Evolutionary conservation across 1,140 invertebrate species (phyloP), one percentile per base, ranked within the genome.

Genomic region (Patella vulgata): DNA sequence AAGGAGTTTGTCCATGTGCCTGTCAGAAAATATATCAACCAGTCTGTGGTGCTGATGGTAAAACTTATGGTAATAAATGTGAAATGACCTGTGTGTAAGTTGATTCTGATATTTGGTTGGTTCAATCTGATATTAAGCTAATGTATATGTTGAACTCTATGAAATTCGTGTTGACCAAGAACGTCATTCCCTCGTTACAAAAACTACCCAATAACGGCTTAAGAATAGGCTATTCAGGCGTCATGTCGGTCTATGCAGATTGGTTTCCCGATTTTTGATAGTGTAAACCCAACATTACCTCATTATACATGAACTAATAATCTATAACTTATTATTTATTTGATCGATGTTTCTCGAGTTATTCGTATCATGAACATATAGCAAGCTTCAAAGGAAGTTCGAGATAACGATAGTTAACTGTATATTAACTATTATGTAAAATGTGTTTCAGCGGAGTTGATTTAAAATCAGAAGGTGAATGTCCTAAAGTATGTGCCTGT

Each of bases 201-300:
- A 54, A n/a, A 3, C 14, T 33, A 48, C 14, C 21, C 28, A 46
- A 23, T 19, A 30, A 31, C 19, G 39, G 28, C 21, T 39, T 30
- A 6, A 40, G 33, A 33, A 12, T 50, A 33, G 31, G 17, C 33
- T 56, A 55, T 66, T 64, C 42, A 59, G 64, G 64, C 9, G 39
- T 51, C n/a, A n/a, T n/a, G n/a, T n/a, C n/a, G n/a, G n/a, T 71
- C 66, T 46, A 47, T 51, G 21, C 47, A 57, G n/a, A 55, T 55
- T 36, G 90, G 90, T 68, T 88, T 88, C 79, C 91, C 91, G 19
- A 87, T 93, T 3, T 93, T 91, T 71, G 91, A 90, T 3, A 83
- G 86, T 1, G 88, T 92, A 68, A 80, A 82, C 8, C 74, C 86
- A 11, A 86, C 87, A 0, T 92, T 92, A 67, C 68, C 73, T 1